Evolutionary conservation across 2,113 vertebrate species (phyloP).

Genomic region (Nothoprocta perdicaria): DNA sequence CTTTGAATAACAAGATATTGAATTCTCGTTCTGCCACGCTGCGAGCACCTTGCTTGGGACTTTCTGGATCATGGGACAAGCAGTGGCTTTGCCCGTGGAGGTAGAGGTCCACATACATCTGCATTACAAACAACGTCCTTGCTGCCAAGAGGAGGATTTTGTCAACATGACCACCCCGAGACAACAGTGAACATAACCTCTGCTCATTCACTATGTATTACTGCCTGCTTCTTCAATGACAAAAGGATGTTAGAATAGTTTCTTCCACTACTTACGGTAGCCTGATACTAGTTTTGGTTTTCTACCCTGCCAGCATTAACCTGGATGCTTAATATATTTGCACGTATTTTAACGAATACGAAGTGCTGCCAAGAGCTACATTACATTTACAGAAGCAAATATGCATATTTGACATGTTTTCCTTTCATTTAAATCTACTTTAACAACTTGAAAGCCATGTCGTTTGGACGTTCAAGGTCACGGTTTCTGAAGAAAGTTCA

Average conservation of each 20-base stretch:
- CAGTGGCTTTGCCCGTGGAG: not conserved
- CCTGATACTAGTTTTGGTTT: not conserved
- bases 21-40: not conserved
- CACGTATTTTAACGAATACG: not conserved
- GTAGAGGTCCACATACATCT: not conserved
- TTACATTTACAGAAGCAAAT: not conserved
- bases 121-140: not conserved
- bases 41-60: not conserved
- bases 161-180: accelerated
- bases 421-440: slow-evolving; percentile 26
- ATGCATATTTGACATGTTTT: not conserved
- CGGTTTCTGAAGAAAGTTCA: slow-evolving; percentile 30
- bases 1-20: slow-evolving; percentile 53
- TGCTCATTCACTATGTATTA: not conserved
- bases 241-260: accelerated
- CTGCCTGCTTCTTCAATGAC: not conserved
- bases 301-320: not conserved
- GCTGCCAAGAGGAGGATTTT: not conserved
- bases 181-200: not conserved
- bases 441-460: slow-evolving; percentile 8
- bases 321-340: not conserved
- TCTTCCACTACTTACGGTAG: not conserved
- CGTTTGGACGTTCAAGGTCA: slow-evolving; percentile 18
- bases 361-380: not conserved
- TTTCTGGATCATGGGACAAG: slow-evolving; percentile 1